phyloP scores from a whole-genome alignment of 2,888 invertebrate genomes.

The Amphipoea oculea region DNA sequence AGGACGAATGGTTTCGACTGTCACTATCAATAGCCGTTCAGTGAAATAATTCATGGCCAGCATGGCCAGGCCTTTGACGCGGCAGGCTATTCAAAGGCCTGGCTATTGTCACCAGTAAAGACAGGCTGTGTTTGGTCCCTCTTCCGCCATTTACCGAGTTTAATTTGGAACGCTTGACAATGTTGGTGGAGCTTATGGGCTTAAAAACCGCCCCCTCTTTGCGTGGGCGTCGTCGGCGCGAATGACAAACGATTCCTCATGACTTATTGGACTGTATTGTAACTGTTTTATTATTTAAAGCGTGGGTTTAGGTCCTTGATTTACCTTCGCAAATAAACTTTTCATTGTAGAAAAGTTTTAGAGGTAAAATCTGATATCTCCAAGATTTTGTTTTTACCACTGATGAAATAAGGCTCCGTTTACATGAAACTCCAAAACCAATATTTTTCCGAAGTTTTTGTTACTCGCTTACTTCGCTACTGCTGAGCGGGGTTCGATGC shows the following conservation, averaged over 20 bases:
- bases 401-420: not conserved
- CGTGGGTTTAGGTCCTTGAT: not conserved
- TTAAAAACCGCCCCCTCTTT: not conserved
- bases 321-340: no score
- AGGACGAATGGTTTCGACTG: constrained; percentile 10
- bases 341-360: not conserved
- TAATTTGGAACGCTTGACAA: constrained; percentile 22
- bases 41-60: constrained; percentile 24
- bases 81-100: constrained; percentile 8
- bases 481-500: no score
- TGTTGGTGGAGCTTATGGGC: constrained; percentile 22
- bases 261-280: not conserved
- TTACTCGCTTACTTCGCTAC: no score
- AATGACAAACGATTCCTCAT: not conserved
- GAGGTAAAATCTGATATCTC: not conserved
- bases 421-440: not conserved
- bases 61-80: constrained; percentile 27
- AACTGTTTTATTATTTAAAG: not conserved
- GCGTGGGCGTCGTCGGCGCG: not conserved
- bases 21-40: constrained; percentile 24
- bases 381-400: not conserved
- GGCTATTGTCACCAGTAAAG: constrained; percentile 32
- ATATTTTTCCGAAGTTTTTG: not conserved
- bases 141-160: not conserved
- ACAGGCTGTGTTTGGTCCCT: constrained; percentile 7